Conservation (phyloP, 2,888 invertebrate species). For the Unio pictorum region DNA sequence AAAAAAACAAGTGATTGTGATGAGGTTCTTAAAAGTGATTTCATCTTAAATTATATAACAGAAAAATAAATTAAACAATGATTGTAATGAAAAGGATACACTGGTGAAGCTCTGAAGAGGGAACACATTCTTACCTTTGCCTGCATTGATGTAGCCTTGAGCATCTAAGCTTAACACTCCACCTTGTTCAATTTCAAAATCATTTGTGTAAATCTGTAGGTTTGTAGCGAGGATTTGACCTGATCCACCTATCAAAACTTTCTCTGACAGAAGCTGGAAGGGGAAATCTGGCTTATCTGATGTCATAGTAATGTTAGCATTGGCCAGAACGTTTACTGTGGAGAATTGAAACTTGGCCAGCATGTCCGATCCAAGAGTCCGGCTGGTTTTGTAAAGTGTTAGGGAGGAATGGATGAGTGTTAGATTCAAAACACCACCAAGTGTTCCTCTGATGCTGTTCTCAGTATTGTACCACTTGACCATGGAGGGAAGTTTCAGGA, state of each 20-base stretch:
- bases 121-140: conserved; percentile 30
- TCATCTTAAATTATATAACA: too few species aligned
- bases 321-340: conserved; percentile 22
- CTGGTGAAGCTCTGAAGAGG: too few species aligned
- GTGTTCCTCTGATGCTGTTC: conserved; percentile 36
- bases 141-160: conserved; percentile 17
- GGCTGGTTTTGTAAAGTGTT: conserved; percentile 22
- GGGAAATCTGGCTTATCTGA: conserved; percentile 11
- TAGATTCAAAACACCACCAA: conserved; percentile 43
- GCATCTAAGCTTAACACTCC: conserved; percentile 30
- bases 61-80: too few species aligned
- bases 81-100: too few species aligned
- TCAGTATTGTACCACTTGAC: conserved; percentile 35
- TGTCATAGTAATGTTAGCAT: conserved; percentile 19
- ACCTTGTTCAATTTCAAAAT: conserved; percentile 37
- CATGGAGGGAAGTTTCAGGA: conserved; percentile 29
- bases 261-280: conserved; percentile 11
- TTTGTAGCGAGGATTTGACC: conserved; percentile 22
- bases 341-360: conserved; percentile 20
- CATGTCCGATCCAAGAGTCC: conserved; percentile 15
- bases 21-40: too few species aligned
- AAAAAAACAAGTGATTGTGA: too few species aligned
- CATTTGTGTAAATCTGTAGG: conserved; percentile 17
- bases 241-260: conserved; percentile 28
- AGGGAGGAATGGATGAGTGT: conserved; percentile 29